phyloP scores from a whole-genome alignment of 1,140 invertebrate species.

The Camponotus vicinus region DNA sequence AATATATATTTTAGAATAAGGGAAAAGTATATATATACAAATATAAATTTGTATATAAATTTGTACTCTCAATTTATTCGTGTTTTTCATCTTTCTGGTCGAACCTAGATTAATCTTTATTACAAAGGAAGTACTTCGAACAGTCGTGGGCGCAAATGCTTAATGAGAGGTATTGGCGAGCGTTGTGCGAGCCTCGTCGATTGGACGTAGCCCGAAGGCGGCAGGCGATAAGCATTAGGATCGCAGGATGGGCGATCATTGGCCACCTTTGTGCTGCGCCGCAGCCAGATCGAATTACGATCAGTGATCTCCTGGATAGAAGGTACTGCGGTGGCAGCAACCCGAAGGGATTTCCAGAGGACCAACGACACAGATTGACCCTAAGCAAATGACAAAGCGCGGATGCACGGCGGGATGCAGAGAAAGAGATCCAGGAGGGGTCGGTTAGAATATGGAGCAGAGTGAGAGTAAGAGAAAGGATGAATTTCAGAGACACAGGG shows the following conservation, averaged over 20 bases:
- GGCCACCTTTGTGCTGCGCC: constrained; percentile 73
- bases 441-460: background rate
- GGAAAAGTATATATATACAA: background rate
- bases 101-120: constrained; percentile 31
- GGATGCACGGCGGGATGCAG: constrained; percentile 54
- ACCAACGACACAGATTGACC: constrained; percentile 79
- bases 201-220: constrained; percentile 34
- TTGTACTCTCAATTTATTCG: constrained; percentile 18
- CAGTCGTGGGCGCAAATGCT: constrained; percentile 56
- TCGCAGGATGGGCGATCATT: constrained; percentile 71
- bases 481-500: constrained; percentile 2
- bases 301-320: constrained; percentile 78
- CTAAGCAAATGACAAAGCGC: constrained; percentile 84
- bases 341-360: constrained; percentile 80
- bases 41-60: background rate
- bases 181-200: constrained; percentile 52
- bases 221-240: constrained; percentile 72
- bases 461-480: constrained; percentile 13
- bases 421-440: constrained; percentile 20
- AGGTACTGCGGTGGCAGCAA: constrained; percentile 61
- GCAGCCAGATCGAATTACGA: constrained; percentile 82
- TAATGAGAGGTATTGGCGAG: constrained; percentile 55
- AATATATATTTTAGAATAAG: background rate
- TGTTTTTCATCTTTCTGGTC: background rate
- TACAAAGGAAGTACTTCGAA: constrained; percentile 38